Evolutionary conservation across 2,888 invertebrate species (phyloP), one percentile per base, ranked within the genome.

Genomic region (Catonia carolina): DNA sequence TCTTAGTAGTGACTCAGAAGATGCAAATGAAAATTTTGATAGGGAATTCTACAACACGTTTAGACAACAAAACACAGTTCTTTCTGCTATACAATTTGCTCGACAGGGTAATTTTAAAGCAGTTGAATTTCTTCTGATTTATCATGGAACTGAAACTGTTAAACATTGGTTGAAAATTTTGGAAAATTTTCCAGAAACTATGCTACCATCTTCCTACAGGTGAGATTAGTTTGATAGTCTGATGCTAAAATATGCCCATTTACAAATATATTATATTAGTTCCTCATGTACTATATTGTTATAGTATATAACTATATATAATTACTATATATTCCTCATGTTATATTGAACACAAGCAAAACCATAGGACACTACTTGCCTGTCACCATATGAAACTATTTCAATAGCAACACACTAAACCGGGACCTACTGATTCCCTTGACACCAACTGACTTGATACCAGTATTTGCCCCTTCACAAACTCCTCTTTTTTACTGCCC

Each of bases 101-200:
- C 80, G 81, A 67, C 79, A 83, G 64, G 78, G 81, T 15, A 79
- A 85, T 63, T 77, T 79, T 63, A 76, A 77, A 58, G 85, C 84
- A 1, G 78, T 89, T 14, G 80, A 81, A 45, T 80, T 81, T 62
- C 76, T 89, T 63, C 82, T 88, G 71, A 83, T 82, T 0, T 82
- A 83, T 67, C 80, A 86, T 62, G 79, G 80, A 42, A 70, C 75
- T 1, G 74, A 77, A 20, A 70, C 79, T 4, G 72, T 81, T 66
- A 78, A 76, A 12, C 78, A 81, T 68, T 75, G 81, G 72, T 69
- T 88, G 53, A 73, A 81, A 1, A 81, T 87, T 23, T 69, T 86
- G 36, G 78, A 80, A 54, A 79, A 80, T 67, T 76, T 89, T 63
- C 87, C 89, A 10, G 89, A 89, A 74, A 85, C 85, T 0, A 74